Base-by-base conservation (phyloP, 2,113 vertebrate genomes). In the Pungitius pungitius region DNA sequence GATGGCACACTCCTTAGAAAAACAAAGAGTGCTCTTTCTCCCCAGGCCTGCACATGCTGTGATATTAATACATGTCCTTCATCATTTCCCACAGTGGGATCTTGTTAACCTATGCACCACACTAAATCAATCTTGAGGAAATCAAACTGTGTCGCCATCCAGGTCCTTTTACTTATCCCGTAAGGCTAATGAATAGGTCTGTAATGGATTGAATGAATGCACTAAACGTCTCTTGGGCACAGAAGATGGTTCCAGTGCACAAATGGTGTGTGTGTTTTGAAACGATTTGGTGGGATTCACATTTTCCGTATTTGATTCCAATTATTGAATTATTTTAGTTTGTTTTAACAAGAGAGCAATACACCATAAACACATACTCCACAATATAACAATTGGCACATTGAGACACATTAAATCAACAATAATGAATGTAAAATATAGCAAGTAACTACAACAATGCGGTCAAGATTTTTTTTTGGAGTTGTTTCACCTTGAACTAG, bases 41-140 rank as follows among this genome's bases (percentile, higher is more conserved):
- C 78, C 59, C 57, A 52, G 75, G 82, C 73, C 61, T 69, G 62
- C 69, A 62, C 85, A 89, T 73, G 85, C 81, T 88, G 83, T 6
- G 81, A 81, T 90, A 90, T 91, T 89, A 88, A 90, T 91, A 91
- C 85, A 83, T 75, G 86, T 83, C 81, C 81, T 88, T 83, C 69
- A 86, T 88, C 80, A 88, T 87, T 87, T 76, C 80, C 85, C 71
- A 26, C 68, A 69, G 77, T 80, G 82, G 75, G 78, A 84, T 78
- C 89, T 88, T 80, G 85, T 92, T 92, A 89, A 91, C 88, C 84
- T 90, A 65, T 88, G 86, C 72, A 76, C 75, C 57, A 15, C 73
- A 62, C 39, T 67, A 69, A 80, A 91, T 89, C 84, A 79, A 74
- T 87, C 77, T 60, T 67, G 24, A 79, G 55, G 47, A 81, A 75